Percentiles rank a stretch among this genome's conserved stretches.
Conservation (phyloP, 2,797 vertebrate genomes). For the Melanotaenia parkinsoni region DNA sequence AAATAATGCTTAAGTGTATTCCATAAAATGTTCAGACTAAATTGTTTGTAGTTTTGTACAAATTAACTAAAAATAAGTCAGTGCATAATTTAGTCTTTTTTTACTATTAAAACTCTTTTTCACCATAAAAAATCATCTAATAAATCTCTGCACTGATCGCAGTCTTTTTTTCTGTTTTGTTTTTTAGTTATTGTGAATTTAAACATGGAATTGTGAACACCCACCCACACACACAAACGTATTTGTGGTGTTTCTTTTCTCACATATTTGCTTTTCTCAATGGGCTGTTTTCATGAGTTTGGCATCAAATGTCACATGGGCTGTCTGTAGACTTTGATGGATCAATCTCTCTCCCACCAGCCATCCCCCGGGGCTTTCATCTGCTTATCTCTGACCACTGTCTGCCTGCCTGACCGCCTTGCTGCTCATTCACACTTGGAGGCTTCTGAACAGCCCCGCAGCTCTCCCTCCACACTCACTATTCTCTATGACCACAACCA, state of each 20-base stretch:
- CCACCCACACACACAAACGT: conserved; percentile 6
- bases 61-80: not conserved
- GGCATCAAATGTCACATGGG: conserved; percentile 75
- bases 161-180: not conserved
- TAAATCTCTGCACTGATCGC: not conserved
- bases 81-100: not conserved
- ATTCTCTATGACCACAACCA: conserved; percentile 56
- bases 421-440: conserved; percentile 74
- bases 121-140: no score
- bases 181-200: not conserved
- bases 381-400: conserved; percentile 84
- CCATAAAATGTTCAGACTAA: conserved; percentile 20
- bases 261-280: conserved; percentile 13
- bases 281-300: conserved; percentile 57
- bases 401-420: conserved; percentile 78
- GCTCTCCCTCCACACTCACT: conserved; percentile 52
- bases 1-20: conserved; percentile 26
- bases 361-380: conserved; percentile 76
- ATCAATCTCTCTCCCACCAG: conserved; percentile 79
- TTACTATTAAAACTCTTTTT: not conserved
- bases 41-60: no score
- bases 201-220: not conserved
- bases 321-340: conserved; percentile 76
- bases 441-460: conserved; percentile 62
- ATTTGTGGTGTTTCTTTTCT: conserved; percentile 31